These are phyloP conservation scores for Illadopsis cleaveri DNA, from an alignment of 2,113 vertebrate species.

Conservation along the genomic window DNA sequence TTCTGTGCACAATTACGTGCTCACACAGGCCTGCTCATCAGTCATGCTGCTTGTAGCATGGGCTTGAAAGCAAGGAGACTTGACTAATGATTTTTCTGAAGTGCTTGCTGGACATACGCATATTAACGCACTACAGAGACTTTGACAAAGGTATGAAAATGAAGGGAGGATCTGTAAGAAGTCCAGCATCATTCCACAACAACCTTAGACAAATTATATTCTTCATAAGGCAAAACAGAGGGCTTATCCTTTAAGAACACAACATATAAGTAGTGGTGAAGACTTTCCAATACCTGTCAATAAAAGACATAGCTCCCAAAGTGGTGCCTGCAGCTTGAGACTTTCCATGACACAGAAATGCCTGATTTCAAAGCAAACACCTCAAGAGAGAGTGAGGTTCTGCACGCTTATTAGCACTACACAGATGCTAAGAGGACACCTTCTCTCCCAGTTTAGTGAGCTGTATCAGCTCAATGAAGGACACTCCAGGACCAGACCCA, in stretches of 20 bases:
- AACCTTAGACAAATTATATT: neutral
- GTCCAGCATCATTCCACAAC: neutral
- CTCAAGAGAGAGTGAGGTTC: neutral
- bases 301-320: neutral
- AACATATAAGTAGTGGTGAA: neutral
- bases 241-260: neutral
- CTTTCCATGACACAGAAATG: neutral
- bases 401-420: neutral
- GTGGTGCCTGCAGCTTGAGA: neutral
- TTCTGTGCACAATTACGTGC: neutral
- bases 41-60: neutral
- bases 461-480: neutral
- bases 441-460: neutral
- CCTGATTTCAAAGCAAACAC: neutral
- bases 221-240: neutral
- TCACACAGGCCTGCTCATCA: neutral
- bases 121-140: neutral
- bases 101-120: rapidly evolving
- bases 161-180: neutral
- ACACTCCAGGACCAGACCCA: neutral
- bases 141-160: neutral
- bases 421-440: neutral
- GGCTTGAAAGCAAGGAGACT: neutral
- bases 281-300: neutral
- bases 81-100: neutral